phyloP scores from a whole-genome alignment of 1,140 invertebrate species.

The Ctenoplectra terminalis region DNA sequence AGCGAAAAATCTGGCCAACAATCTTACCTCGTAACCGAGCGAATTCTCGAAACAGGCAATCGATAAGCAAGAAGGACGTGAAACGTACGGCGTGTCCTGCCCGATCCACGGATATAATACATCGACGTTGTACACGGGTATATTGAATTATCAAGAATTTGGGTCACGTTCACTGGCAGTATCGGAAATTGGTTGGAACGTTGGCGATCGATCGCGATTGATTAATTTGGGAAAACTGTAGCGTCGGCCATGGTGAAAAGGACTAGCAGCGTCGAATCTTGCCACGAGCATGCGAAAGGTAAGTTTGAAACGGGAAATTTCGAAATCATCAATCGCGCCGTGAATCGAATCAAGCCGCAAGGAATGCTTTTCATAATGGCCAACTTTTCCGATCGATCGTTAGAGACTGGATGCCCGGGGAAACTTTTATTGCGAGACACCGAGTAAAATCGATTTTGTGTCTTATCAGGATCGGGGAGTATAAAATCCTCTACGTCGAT shows the following conservation, averaged over 20 bases:
- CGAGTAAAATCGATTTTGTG: neutral
- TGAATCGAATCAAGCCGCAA: neutral
- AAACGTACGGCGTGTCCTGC: neutral
- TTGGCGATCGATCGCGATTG: constrained; percentile 20
- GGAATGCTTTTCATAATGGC: neutral
- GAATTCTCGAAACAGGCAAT: neutral
- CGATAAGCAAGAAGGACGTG: neutral
- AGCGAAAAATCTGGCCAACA: neutral
- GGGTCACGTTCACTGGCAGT: constrained; percentile 34
- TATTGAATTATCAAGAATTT: constrained; percentile 37
- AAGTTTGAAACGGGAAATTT: neutral
- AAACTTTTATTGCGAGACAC: neutral
- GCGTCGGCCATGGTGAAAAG: neutral
- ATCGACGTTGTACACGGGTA: neutral
- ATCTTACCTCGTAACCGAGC: neutral
- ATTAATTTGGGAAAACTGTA: constrained; percentile 23
- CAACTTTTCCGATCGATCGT: neutral
- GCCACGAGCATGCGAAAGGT: too few species aligned
- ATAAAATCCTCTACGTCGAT: neutral
- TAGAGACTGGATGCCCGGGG: neutral
- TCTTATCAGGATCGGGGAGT: neutral
- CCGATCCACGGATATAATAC: neutral
- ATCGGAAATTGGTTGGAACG: constrained; percentile 12
- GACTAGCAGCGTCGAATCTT: neutral
- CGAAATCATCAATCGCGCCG: neutral